These are phyloP conservation scores for Hystrix brachyura DNA, from an alignment of 2,113 vertebrate species.

Conservation along the genomic window DNA sequence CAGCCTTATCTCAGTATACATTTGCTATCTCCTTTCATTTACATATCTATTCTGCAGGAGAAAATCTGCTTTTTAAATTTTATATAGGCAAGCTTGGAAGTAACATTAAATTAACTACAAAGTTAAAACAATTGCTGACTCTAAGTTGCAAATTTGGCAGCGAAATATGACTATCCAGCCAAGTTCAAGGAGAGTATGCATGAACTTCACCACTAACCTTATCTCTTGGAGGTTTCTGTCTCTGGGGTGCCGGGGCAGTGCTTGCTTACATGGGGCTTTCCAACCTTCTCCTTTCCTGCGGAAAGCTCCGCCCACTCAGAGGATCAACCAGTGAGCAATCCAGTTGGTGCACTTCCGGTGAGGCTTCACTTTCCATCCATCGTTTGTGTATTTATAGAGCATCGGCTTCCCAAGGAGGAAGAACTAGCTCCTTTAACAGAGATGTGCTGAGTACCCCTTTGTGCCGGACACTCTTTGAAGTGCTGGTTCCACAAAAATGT, in stretches of 20 bases:
- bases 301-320: not conserved
- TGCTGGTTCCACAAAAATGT: not conserved
- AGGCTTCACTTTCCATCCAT: not conserved
- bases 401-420: not conserved
- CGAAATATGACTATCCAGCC: not conserved
- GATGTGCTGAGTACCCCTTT: not conserved
- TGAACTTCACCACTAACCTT: slow-evolving; percentile 64
- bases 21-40: not conserved
- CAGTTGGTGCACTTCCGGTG: not conserved
- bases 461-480: not conserved
- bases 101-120: not conserved
- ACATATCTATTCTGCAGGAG: not conserved
- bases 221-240: not conserved
- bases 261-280: not conserved
- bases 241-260: rapidly evolving
- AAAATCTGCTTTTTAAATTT: not conserved
- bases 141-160: not conserved
- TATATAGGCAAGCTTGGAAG: not conserved
- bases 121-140: not conserved
- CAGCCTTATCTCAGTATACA: not conserved
- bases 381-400: not conserved
- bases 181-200: not conserved
- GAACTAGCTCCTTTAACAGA: not conserved
- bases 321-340: slow-evolving; percentile 7
- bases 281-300: not conserved